Evolutionary conservation across 2,113 vertebrate genomes (phyloP), one percentile per base, ranked within the genome.

Genomic region (Leiothrix lutea): DNA sequence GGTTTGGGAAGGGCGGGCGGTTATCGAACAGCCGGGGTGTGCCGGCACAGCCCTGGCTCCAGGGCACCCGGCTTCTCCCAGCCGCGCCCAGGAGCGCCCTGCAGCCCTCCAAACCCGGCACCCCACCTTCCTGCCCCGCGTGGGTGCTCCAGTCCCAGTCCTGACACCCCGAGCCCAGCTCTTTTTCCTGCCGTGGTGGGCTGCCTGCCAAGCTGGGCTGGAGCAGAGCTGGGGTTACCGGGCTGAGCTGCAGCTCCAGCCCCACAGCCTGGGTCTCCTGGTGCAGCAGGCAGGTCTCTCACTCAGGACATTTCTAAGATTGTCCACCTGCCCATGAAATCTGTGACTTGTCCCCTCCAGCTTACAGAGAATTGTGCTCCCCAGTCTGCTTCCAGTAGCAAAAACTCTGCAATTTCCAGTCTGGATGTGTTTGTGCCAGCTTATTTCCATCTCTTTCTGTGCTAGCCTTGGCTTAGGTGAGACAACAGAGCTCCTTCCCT

Each of bases 71-170:
- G 14, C 28, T 64, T 4, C 56, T 65, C 7, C 16, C 16, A 2
- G 83, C 62, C 22, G 4, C 61, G 3, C 90, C 93, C 80, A 2
- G 45, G 3, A 70, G 84, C 22, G n/a, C 69, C 78, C 82, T 2
- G 19, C 47, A 36, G 42, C 74, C 36, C 40, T 40, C 56, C 72
- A 1, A 5, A 24, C 3, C 2, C 66, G 2, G 77, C 74, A 7
- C 61, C 42, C 45, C 60, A 2, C 20, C 12, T 53, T 53, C 18
- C 72, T 5, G 11, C 58, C 36, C 51, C 20, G 0, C 5, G 0
- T 2, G 44, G 40, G 17, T 14, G 78, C 67, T 54, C 71, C 9
- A 0, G 20, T 14, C 10, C 29, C 31, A 0, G 42, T 1, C 6
- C 67, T 1, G 3, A 2, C 20, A 3, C 9, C 71, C 35, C 6